phyloP scores from a whole-genome alignment of 2,888 invertebrate species.

The Heteromurus nitidus region DNA sequence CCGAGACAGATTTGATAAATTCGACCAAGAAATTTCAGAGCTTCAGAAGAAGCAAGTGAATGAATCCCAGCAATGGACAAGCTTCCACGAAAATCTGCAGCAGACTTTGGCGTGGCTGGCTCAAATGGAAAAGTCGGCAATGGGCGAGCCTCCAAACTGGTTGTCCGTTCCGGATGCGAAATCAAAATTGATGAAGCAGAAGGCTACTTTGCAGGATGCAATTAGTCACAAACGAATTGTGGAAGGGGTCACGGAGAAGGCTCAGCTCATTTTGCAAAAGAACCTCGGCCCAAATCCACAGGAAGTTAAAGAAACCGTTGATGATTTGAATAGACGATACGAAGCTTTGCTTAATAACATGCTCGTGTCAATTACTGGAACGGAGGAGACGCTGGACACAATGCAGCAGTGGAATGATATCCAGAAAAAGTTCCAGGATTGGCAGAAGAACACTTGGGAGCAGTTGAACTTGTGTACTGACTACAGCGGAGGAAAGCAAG shows the following conservation, averaged over 20 bases:
- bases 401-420: slow-evolving; percentile 91
- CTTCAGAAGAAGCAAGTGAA: slow-evolving; percentile 85
- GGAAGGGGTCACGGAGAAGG: slow-evolving; percentile 92
- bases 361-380: slow-evolving; percentile 82
- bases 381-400: slow-evolving; percentile 86
- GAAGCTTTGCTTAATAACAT: slow-evolving; percentile 83
- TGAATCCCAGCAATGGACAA: slow-evolving; percentile 87
- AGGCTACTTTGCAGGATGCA: slow-evolving; percentile 90
- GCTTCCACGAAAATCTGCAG: slow-evolving; percentile 89
- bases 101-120: slow-evolving; percentile 91
- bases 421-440: slow-evolving; percentile 90
- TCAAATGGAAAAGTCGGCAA: slow-evolving; percentile 86
- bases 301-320: slow-evolving; percentile 83
- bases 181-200: slow-evolving; percentile 88
- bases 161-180: slow-evolving; percentile 89
- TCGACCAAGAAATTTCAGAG: slow-evolving; percentile 82
- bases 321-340: slow-evolving; percentile 86
- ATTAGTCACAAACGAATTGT: slow-evolving; percentile 91
- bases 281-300: slow-evolving; percentile 78
- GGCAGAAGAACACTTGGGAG: slow-evolving; percentile 93
- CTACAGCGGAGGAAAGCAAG: slow-evolving; percentile 89
- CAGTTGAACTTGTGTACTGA: slow-evolving; percentile 87
- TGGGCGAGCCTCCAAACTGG: slow-evolving; percentile 83
- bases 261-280: slow-evolving; percentile 82
- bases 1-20: slow-evolving; percentile 79